A percentile compares a stretch with the other conserved stretches of the same genome.
Conservation (phyloP, 1,140 invertebrate genomes). For the Cydia fagiglandana region DNA sequence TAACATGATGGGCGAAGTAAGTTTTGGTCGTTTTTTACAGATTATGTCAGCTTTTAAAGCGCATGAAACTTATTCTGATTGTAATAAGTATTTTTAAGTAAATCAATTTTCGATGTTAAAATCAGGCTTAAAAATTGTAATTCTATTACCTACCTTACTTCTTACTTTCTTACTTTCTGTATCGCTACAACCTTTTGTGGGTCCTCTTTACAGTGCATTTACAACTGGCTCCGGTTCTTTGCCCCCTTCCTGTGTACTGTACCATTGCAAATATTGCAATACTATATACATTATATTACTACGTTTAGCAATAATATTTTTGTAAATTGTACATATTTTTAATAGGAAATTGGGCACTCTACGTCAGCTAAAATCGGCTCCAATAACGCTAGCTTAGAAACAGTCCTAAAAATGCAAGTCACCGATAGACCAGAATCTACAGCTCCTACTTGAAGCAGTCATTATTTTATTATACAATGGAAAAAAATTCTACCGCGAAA, state of each 20-base stretch:
- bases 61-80: no score
- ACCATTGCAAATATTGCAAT: no score
- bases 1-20: slow-evolving; percentile 67
- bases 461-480: background rate
- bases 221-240: no score
- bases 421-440: slow-evolving; percentile 46
- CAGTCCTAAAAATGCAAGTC: slow-evolving; percentile 46
- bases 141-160: no score
- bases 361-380: background rate
- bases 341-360: background rate
- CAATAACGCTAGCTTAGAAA: slow-evolving; percentile 41
- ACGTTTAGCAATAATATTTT: no score
- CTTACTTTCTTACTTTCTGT: no score
- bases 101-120: background rate
- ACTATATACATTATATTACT: background rate
- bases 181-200: no score
- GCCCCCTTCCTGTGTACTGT: no score
- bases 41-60: background rate
- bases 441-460: slow-evolving; percentile 49
- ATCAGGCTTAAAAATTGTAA: no score
- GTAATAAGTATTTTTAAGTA: background rate
- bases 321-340: background rate
- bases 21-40: slow-evolving; percentile 35
- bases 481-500: background rate
- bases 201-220: no score